Conservation (phyloP, 1,140 invertebrate species). For the Pteromalus puparum region DNA sequence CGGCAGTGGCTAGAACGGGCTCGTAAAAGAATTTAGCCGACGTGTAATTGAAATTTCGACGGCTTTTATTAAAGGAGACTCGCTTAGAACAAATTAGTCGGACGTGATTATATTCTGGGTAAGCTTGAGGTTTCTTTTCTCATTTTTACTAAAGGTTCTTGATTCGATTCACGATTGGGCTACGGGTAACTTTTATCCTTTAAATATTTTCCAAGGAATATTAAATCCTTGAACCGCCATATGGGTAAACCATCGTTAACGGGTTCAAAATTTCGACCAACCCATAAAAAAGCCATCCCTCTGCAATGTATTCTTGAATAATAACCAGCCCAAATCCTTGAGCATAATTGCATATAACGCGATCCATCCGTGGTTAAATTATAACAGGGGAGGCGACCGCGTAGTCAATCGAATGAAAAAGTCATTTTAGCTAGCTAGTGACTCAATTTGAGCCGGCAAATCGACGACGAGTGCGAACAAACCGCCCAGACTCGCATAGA, state of each 20-base stretch:
- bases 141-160: not conserved
- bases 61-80: conserved; percentile 21
- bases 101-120: no score
- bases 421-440: conserved; percentile 12
- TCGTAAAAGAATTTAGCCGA: conserved; percentile 37
- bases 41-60: conserved; percentile 36
- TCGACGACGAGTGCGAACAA: not conserved
- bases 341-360: conserved; percentile 24
- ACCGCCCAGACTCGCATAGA: not conserved
- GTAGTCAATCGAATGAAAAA: conserved; percentile 39
- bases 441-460: not conserved
- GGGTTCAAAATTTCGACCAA: not conserved
- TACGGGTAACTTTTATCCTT: no score
- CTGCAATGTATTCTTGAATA: conserved; percentile 17
- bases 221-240: not conserved
- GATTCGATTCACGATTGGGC: no score
- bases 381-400: not conserved
- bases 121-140: not conserved
- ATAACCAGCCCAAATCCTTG: conserved; percentile 11
- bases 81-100: conserved; percentile 16
- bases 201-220: no score
- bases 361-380: conserved; percentile 25
- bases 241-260: not conserved
- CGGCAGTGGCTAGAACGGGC: not conserved
- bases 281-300: conserved; percentile 31